Evolutionary conservation across 2,888 invertebrate species (phyloP).

Genomic region (Teinopalpus imperialis): DNA sequence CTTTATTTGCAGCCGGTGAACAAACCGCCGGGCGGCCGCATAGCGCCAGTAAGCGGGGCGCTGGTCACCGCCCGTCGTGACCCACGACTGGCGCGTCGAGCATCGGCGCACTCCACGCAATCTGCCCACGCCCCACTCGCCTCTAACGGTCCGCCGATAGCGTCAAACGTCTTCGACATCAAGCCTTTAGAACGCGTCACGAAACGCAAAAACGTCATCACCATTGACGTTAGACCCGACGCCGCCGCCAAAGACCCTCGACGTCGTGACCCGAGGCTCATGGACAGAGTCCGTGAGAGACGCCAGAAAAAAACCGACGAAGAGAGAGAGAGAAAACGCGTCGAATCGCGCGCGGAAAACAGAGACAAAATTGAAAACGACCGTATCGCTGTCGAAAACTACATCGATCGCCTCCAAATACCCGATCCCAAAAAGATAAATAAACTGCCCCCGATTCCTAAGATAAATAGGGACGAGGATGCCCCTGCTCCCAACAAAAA

Average conservation of each 20-base stretch:
- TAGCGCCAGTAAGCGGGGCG: constrained; percentile 65
- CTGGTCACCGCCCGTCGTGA: constrained; percentile 51
- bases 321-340: constrained; percentile 27
- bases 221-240: constrained; percentile 64
- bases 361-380: constrained; percentile 26
- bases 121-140: constrained; percentile 26
- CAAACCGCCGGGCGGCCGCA: constrained; percentile 50
- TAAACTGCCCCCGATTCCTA: constrained; percentile 72
- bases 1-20: constrained; percentile 60
- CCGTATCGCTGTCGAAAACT: constrained; percentile 35
- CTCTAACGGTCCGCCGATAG: constrained; percentile 45
- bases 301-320: constrained; percentile 19
- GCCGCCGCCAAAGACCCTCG: constrained; percentile 25
- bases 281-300: constrained; percentile 25
- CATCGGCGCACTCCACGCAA: constrained; percentile 25
- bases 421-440: constrained; percentile 56
- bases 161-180: constrained; percentile 73
- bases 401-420: constrained; percentile 44
- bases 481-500: constrained; percentile 37
- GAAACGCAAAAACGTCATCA: constrained; percentile 71
- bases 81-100: constrained; percentile 54
- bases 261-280: constrained; percentile 40
- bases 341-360: constrained; percentile 28
- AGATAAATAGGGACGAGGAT: constrained; percentile 46
- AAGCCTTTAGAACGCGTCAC: constrained; percentile 66